Evolutionary conservation across 2,888 invertebrate species (phyloP).

Genomic region (Candidula unifasciata): DNA sequence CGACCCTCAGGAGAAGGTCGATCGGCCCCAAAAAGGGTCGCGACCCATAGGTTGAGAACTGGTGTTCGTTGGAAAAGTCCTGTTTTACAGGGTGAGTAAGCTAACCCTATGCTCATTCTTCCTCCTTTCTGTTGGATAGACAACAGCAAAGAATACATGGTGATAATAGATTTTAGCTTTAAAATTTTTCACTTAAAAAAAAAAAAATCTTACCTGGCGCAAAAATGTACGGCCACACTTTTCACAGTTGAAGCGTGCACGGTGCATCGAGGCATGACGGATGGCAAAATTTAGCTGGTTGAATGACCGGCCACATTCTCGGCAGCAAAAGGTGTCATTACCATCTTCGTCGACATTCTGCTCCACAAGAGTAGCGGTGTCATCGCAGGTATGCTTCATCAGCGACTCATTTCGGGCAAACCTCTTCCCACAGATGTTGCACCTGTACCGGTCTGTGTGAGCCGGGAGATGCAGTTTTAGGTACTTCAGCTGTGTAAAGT

Average conservation of each 20-base stretch:
- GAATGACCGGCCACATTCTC: constrained; percentile 58
- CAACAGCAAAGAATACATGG: too few relatives aligned
- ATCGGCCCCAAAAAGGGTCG: too few relatives aligned
- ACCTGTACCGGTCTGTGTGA: constrained; percentile 76
- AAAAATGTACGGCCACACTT: constrained; percentile 59
- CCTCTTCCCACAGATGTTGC: constrained; percentile 73
- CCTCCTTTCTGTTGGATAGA: too few relatives aligned
- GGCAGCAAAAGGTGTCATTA: constrained; percentile 53
- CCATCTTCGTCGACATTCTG: constrained; percentile 55
- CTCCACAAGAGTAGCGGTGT: constrained; percentile 53
- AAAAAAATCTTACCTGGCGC: constrained; percentile 41
- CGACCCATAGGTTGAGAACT: too few relatives aligned
- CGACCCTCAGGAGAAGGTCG: too few relatives aligned
- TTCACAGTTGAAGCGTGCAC: constrained; percentile 56
- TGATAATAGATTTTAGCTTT: too few relatives aligned
- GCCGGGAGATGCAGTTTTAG: constrained; percentile 78
- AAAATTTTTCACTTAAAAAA: too few relatives aligned
- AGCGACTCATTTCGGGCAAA: constrained; percentile 74
- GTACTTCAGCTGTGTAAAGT: constrained; percentile 79
- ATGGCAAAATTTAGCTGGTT: constrained; percentile 55
- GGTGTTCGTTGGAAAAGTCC: too few relatives aligned
- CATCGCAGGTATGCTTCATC: constrained; percentile 65
- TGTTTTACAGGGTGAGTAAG: too few relatives aligned
- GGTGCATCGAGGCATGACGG: constrained; percentile 56
- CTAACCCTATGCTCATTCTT: too few relatives aligned